Evolutionary conservation across 2,113 vertebrate genomes (phyloP), one percentile per base, ranked within the genome.

Genomic region (Phalacrocorax aristotelis): DNA sequence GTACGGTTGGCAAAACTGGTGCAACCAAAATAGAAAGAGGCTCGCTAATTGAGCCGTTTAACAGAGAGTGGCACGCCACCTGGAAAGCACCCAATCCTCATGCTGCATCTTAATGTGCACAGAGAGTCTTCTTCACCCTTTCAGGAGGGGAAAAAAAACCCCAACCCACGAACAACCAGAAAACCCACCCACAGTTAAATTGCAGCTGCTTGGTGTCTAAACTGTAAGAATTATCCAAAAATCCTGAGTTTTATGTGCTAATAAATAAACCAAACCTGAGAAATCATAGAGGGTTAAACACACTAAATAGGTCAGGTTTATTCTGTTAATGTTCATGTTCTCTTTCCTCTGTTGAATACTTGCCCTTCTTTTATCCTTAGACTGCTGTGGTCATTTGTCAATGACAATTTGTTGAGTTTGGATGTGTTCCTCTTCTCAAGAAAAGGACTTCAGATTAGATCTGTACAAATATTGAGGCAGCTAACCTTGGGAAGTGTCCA

Each of bases 1-100:
- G 1, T 48, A 49, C 10, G 69, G n/a, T 84, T 98, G 97, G 94
- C 91, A 97, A 97, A 95, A 91, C 68, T 61, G 85, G 62, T 74
- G 66, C 78, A 69, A 70, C 52, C 38, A 82, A 78, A 79, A 60
- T 38, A 72, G 74, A 65, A 71, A 83, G 32, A 72, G 75, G 76
- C 61, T 97, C 81, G n/a, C 92, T 97, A 97, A 98, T 87, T 97
- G 97, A 98, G 94, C 83, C 83, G 40, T 98, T 97, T 97, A 97
- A 97, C 93, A 62, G 4, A 91, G 94, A 95, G 72, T 83, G 94
- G 61, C 62, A 62, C 74, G 74, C 52, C 70, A 93, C 90, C 83
- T 97, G 97, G 97, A 98, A 97, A 92, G 68, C 70, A 87, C 93
- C 68, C 52, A 93, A 69, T 90, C 86, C 94, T 89, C 95, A 78